These are phyloP conservation scores for Habroteleia sp. DNA, from an alignment of 2,888 invertebrate species.

Conservation along the genomic window DNA sequence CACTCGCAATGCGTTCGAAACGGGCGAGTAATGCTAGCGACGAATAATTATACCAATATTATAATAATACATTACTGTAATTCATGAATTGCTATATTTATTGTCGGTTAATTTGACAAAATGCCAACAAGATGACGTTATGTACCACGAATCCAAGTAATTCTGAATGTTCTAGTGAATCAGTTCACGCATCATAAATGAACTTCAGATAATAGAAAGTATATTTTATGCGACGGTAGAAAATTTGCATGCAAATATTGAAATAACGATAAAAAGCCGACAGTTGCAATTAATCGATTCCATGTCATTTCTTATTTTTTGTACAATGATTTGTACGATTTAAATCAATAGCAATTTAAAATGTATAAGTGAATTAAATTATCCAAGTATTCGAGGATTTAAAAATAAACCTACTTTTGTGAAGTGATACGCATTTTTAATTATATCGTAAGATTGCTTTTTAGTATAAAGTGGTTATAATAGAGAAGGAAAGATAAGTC, in stretches of 20 bases:
- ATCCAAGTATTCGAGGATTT: no score
- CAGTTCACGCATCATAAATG: conserved; percentile 47
- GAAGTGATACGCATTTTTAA: no score
- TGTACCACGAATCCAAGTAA: conserved; percentile 49
- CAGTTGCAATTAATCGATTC: no score
- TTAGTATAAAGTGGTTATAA: conserved; percentile 19
- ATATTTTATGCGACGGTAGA: conserved; percentile 8
- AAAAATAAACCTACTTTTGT: no score
- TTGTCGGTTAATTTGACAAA: conserved; percentile 54
- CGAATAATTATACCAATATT: conserved; percentile 11
- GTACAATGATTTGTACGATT: no score
- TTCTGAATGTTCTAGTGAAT: conserved; percentile 54
- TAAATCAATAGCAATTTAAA: no score
- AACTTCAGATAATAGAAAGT: conserved; percentile 33
- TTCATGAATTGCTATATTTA: conserved; percentile 54
- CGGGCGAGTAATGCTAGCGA: not conserved
- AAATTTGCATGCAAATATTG: conserved; percentile 1
- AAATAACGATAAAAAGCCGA: no score
- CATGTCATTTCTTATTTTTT: no score
- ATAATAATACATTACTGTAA: conserved; percentile 34
- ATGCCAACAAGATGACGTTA: conserved; percentile 55
- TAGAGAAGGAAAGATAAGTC: conserved; percentile 29
- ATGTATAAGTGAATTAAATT: no score
- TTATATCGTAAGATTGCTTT: conserved; percentile 17
- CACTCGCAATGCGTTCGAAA: not conserved